Base-by-base conservation (phyloP, 2,797 vertebrate genomes). In the Danio choprae region DNA sequence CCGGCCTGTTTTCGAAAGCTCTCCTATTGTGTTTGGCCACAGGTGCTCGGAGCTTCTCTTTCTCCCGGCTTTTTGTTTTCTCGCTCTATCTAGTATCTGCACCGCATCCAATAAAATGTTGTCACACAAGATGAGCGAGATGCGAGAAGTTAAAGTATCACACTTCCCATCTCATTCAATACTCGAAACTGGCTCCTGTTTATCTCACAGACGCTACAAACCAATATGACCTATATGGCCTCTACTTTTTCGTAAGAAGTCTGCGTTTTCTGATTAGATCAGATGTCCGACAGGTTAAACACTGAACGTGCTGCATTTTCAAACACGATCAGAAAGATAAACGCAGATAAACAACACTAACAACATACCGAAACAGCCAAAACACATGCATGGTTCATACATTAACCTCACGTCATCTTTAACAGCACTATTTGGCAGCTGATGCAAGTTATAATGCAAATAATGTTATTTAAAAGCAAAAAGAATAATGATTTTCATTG, bases 1-100 rank as follows among this genome's bases (percentile, higher is more conserved):
- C 67, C 40, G 59, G 75, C 82, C 70, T 62, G 86, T 91, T 89
- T 93, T 93, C 92, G 82, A 84, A 88, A 93, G 88, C 38, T 86
- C 22, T 2, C 67, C 88, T 89, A 90, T 94, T 94, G 93, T 93
- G 89, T 91, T 91, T 88, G 87, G 81, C 90, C 92, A 87, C 91
- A 94, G 92, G 93, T 94, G 93, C 90, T 93, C 91, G 86, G 87
- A 91, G 85, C 79, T 84, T 85, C 86, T 85, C 67, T 86, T 87
- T 81, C 41, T 74, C 50, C 13, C 20, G 13, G 72, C 75, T 41
- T 77, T 16, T 59, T 80, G 81, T 74, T 70, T 63, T 46, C 67
- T 53, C 74, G 12, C 36, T 64, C 69, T 83, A 79, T 80, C 55
- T 82, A 60, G 68, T 79, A 80, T 80, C 63, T 67, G 20, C 76